These are phyloP conservation scores for Enteromius viviparus DNA, from an alignment of 2,797 vertebrate species.

Conservation along the genomic window DNA sequence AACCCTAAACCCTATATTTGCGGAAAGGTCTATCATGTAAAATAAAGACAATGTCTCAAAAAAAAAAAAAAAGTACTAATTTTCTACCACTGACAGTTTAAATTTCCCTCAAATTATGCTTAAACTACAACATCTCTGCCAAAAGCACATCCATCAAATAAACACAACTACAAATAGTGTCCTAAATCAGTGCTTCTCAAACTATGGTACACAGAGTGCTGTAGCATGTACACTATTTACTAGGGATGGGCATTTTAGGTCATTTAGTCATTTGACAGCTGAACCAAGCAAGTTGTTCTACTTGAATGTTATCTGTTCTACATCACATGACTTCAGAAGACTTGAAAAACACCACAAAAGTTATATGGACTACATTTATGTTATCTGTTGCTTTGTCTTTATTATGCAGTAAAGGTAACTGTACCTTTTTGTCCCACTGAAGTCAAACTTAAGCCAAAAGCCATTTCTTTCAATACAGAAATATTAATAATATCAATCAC, in stretches of 20 bases:
- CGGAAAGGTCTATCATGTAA: not conserved
- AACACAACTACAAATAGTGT: not conserved
- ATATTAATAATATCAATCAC: not conserved
- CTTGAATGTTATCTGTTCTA: not conserved
- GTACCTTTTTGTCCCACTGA: not conserved
- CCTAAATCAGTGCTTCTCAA: not conserved
- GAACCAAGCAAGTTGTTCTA: not conserved
- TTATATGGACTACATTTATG: not conserved
- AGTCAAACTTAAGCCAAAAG: too few relatives aligned
- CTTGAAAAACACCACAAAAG: not conserved
- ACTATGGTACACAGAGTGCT: not conserved
- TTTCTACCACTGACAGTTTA: not conserved
- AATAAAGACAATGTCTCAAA: not conserved
- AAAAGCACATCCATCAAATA: conserved; percentile 13
- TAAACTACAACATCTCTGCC: not conserved
- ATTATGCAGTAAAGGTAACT: not conserved
- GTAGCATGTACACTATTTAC: not conserved
- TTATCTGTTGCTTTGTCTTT: not conserved
- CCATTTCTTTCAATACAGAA: not conserved
- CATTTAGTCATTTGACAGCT: not conserved
- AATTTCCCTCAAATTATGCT: not conserved
- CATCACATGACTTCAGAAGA: not conserved
- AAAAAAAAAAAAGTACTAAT: not conserved
- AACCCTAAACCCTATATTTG: conserved; percentile 1
- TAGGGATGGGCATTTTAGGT: not conserved